Base-by-base conservation (phyloP, 2,888 invertebrate species). In the Caenorhabditis imperialis region DNA sequence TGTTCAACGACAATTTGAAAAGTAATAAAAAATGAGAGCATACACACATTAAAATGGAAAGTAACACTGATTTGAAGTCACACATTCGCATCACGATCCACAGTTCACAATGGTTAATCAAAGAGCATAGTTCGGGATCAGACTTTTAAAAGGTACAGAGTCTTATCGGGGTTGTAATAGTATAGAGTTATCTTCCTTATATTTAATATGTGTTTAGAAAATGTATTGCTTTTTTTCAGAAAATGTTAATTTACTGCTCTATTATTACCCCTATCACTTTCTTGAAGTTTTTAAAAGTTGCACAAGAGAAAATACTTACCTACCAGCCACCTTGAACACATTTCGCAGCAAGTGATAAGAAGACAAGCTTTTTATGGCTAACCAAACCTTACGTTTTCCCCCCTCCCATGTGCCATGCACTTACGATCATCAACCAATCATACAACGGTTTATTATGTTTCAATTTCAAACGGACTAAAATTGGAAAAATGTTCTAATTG, bases 321-420 rank as follows among this genome's bases (percentile, higher is more conserved):
- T 50, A 69, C 60, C 37, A 67, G 60, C 53, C 55, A 45, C 40
- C 33, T 44, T 54, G 67, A 74, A 74, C 74, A 53, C 74, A 74
- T 74, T 67, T 55, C 67, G 57, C 45, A 37, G 67, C 67, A 54
- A 74, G 25, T 74, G 74, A 74, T 74, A 74, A 74, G 74, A 55
- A 42, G 47, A 44, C 47, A 54, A 40, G 47, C 72, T 60, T 65
- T 30, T 65, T 65, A 65, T 60, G 54, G 65, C 60, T 58, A 51
- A 42, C 47, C 73, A 73, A 54, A 65, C 72, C 54, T 72, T 54
- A 53, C 69, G 35, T 38, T 60, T 30, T 18, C 48, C 12, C 7
- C 33, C 27, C 33, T 53, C 25, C 23, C 20, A 22, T 35, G 16
- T 42, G 14, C 42, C 50, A 40, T 61, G 57, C 45, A 57, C 50